Conservation (phyloP, 2,113 vertebrate genomes). For the Daphoenositta chrysoptera region DNA sequence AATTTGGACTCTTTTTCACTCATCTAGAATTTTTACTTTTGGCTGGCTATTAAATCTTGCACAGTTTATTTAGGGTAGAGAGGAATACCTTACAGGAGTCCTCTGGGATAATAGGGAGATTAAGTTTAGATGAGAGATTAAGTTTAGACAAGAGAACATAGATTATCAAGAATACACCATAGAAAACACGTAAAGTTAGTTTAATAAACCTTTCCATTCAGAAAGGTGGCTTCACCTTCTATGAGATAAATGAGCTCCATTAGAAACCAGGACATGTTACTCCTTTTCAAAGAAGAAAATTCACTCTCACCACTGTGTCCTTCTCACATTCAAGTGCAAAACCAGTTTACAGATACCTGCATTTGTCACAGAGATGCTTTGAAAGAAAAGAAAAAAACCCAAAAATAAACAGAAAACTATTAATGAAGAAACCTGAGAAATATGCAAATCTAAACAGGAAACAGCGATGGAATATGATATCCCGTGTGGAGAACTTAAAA, state of each 20-base stretch:
- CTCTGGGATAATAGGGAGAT: background rate
- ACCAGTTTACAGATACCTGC: background rate
- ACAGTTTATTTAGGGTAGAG: background rate
- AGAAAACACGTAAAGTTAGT: background rate
- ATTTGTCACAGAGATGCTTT: background rate
- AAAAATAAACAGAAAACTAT: background rate
- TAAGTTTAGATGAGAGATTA: background rate
- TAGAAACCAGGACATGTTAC: background rate
- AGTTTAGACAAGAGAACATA: background rate
- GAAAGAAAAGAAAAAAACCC: background rate
- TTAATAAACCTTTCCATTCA: background rate
- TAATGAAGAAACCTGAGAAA: background rate
- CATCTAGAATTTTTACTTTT: background rate
- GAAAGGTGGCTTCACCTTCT: background rate
- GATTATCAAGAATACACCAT: background rate
- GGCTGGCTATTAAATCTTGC: background rate
- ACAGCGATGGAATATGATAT: background rate
- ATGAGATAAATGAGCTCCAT: background rate
- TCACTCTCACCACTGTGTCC: background rate
- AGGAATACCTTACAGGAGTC: background rate
- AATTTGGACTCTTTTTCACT: background rate
- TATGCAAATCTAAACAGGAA: background rate
- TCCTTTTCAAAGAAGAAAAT: background rate
- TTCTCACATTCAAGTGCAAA: background rate
- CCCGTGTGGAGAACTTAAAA: background rate